These are phyloP conservation scores for Nineta flava DNA, from an alignment of 2,888 invertebrate genomes.

Conservation along the genomic window DNA sequence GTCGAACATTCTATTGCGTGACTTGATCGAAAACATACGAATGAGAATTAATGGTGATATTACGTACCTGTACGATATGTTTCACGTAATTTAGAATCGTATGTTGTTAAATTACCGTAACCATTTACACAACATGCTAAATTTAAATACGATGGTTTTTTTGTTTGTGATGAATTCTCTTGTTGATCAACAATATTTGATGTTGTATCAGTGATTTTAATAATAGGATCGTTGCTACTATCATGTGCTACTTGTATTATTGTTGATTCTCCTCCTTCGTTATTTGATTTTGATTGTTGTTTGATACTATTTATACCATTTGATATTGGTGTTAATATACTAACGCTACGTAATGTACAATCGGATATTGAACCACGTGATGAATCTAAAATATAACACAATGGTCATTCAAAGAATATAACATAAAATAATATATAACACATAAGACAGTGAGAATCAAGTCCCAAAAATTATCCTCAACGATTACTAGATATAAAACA, in stretches of 20 bases:
- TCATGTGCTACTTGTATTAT: not conserved
- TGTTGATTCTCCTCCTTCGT: no score
- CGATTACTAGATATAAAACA: no score
- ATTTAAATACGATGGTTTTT: conserved; percentile 77
- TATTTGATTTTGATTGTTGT: not conserved
- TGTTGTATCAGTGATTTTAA: conserved; percentile 2
- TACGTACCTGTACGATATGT: conserved; percentile 17
- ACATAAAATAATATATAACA: not conserved
- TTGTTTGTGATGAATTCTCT: conserved; percentile 17
- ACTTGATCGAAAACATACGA: no score
- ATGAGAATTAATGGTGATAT: no score
- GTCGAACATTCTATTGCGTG: no score
- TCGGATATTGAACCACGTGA: conserved; percentile 29
- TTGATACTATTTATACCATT: conserved; percentile 1
- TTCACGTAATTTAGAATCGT: conserved; percentile 65
- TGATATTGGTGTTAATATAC: conserved; percentile 20
- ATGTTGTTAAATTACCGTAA: conserved; percentile 72
- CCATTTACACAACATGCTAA: conserved; percentile 83
- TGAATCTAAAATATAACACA: conserved; percentile 26
- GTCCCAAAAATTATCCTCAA: no score
- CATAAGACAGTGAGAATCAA: not conserved
- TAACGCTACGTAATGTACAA: conserved; percentile 32
- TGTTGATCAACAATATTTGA: not conserved
- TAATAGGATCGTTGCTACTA: not conserved
- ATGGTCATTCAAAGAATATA: not conserved